These are phyloP conservation scores for Xestia sexstrigata DNA, from an alignment of 2,888 invertebrate genomes.

Conservation along the genomic window DNA sequence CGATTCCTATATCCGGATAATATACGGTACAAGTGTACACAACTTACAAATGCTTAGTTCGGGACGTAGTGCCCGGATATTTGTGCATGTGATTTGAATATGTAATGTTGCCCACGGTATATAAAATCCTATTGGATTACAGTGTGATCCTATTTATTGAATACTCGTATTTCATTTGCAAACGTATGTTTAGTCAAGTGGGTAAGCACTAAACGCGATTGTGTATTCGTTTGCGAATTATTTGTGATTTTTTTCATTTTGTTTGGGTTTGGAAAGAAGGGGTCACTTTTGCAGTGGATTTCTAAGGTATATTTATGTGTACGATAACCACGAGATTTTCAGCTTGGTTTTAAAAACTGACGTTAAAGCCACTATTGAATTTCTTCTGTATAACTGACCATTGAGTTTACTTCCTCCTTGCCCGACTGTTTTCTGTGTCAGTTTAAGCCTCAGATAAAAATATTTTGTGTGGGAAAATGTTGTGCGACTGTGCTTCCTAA, in stretches of 20 bases:
- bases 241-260: slow-evolving; percentile 1
- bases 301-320: neutral
- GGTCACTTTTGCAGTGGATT: neutral
- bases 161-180: slow-evolving; percentile 42
- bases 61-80: slow-evolving; percentile 40
- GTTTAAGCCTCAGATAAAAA: neutral
- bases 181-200: slow-evolving; percentile 37
- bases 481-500: neutral
- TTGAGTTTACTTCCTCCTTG: neutral
- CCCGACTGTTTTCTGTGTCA: neutral
- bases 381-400: neutral
- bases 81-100: slow-evolving; percentile 57
- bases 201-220: slow-evolving; percentile 25
- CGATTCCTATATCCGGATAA: slow-evolving; percentile 22
- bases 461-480: neutral
- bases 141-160: slow-evolving; percentile 52
- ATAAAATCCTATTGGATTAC: slow-evolving; percentile 45
- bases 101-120: slow-evolving; percentile 36
- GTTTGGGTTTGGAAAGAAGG: neutral
- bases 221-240: neutral
- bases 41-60: slow-evolving; percentile 38
- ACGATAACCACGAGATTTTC: neutral
- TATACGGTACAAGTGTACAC: slow-evolving; percentile 41
- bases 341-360: neutral
- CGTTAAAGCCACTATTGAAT: neutral